Base-by-base conservation (phyloP, 2,113 vertebrate genomes). In the Urocolius indicus region DNA sequence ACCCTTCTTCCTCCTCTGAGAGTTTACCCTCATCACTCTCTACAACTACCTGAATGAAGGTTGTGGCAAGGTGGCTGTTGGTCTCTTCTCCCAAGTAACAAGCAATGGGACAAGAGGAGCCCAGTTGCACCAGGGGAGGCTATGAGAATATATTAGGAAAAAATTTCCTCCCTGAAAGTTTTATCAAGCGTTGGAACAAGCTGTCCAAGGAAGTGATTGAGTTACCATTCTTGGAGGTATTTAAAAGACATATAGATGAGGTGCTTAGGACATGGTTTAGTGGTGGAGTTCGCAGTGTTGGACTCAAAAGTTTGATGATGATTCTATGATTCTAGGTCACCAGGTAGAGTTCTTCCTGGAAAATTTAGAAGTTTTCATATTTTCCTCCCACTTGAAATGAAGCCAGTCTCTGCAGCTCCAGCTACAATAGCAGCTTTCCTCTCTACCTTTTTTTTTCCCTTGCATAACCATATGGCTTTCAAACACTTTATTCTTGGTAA, bases 21-120 rank as follows among this genome's bases (percentile, higher is more conserved):
- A 13, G 26, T 24, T 66, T 30, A 45, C 11, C 8, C 8, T 58
- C 51, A 16, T 29, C 3, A 1, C 20, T 63, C 16, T 49, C 34
- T 65, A 32, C 12, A 57, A 24, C 49, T 49, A 41, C 29, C 41
- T 24, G 41, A 63, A 79, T 57, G 8, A 34, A 57, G 12, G 13
- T 41, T 54, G 26, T 38, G 19, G 55, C 2, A 3, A 69, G 18
- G 19, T 45, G 11, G 8, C 8, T 7, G 12, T 45, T 1, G 0
- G 29, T 55, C 41, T 48, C 12, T 72, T 79, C 19, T 62, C 22
- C 65, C 29, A 63, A 24, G 36, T 34, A 61, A 43, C 16, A 17
- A 45, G n/a, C 3, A 3, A 63, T 57, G n/a, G 34, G 29, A 63
- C 1, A 3, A 79, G n/a, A 57, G 4, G 22, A 62, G 72, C 46